Base-by-base conservation (phyloP, 2,797 vertebrate species). In the Astyanax mexicanus region DNA sequence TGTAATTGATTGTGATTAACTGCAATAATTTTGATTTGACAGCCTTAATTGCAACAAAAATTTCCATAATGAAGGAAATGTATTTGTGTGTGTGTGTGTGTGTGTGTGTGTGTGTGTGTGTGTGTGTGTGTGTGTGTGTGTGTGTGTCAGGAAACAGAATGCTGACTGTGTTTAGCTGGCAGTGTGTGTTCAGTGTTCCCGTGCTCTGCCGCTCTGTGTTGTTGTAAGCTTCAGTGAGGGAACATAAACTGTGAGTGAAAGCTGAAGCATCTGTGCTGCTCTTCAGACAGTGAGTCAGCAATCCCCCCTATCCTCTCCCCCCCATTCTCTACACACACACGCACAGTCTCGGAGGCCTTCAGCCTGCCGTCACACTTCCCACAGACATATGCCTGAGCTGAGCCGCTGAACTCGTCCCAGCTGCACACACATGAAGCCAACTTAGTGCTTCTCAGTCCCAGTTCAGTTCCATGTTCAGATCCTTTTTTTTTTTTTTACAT, bases 251-350 rank as follows among this genome's bases (percentile, higher is more conserved):
- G 23, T 15, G 3, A 11, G 6, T 58, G 57, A 79, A 27, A 67
- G 51, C 70, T 49, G 3, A 42, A 35, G 71, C 27, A 51, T 65
- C 37, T 60, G 23, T 25, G 47, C 38, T 9, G 9, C 23, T 47
- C 38, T 54, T 35, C 57, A 77, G 60, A 38, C 40, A 4, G 44
- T 58, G 65, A 74, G 55, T 79, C 72, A 70, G 51, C 65, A 47
- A 17, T 21, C 35, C 8, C n/a, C 60, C 35, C 19, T 0, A 17
- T 1, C 25, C 10, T 3, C 23, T 2, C 4, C 1, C 55, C 15
- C 29, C 1, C 13, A n/a, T 25, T 19, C 29, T 69, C 10, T 6
- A 60, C 29, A 37, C 57, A 58, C n/a, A 60, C 29, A 32, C 35
- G 58, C n/a, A 60, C 29, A 32, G 35, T 62, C 37, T 40, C 29